Evolutionary conservation across 2,113 vertebrate genomes (phyloP).

Genomic region (Heterotilapia buettikoferi): DNA sequence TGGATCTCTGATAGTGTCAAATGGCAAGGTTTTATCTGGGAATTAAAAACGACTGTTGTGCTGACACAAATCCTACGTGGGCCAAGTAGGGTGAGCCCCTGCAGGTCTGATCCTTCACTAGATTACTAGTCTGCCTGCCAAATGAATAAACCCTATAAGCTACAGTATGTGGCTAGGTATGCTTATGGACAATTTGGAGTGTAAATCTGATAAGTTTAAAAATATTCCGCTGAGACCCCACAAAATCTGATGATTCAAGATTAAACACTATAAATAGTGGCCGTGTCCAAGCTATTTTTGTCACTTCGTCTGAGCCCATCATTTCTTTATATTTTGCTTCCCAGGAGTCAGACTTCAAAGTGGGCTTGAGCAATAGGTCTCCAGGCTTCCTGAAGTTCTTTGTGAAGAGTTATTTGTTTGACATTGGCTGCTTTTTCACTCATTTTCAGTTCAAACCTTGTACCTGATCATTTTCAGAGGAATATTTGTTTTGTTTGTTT

Average conservation of each 20-base stretch:
- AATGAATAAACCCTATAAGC: not conserved
- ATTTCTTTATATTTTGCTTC: not conserved
- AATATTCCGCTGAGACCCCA: slow-evolving; percentile 4
- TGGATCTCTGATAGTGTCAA: slow-evolving; percentile 33
- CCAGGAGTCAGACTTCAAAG: not conserved
- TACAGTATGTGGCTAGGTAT: not conserved
- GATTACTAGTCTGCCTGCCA: not conserved
- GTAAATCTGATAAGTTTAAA: not conserved
- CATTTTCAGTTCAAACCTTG: not conserved
- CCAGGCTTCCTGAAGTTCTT: not conserved
- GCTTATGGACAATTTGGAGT: not conserved
- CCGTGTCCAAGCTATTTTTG: not conserved
- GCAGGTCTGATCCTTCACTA: not conserved
- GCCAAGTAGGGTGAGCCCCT: slow-evolving; percentile 17
- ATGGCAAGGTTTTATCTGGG: slow-evolving; percentile 23
- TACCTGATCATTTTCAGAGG: not conserved
- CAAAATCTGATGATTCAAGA: slow-evolving; percentile 9
- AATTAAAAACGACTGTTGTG: slow-evolving; percentile 46
- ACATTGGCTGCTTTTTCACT: not conserved
- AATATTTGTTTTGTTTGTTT: not conserved
- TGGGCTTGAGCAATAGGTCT: not conserved
- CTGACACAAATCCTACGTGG: slow-evolving; percentile 31
- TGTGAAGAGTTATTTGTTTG: not conserved
- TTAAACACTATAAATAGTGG: slow-evolving; percentile 1
- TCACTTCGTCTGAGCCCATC: not conserved